These are phyloP conservation scores for Venusia cambrica DNA, from an alignment of 2,888 invertebrate genomes.

Conservation along the genomic window DNA sequence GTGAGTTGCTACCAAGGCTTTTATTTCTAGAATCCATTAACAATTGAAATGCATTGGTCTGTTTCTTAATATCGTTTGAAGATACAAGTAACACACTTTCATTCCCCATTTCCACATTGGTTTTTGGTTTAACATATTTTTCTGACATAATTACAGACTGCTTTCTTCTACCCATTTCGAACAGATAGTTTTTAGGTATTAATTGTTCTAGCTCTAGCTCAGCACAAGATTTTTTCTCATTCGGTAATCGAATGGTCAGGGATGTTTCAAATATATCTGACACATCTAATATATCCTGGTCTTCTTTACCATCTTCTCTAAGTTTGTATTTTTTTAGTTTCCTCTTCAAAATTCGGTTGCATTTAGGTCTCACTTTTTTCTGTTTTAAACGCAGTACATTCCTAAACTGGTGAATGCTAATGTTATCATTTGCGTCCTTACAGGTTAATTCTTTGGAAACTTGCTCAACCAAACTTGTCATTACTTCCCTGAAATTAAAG, in stretches of 20 bases:
- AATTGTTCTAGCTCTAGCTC: constrained; percentile 34
- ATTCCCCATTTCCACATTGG: constrained; percentile 11
- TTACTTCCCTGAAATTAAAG: constrained; percentile 63
- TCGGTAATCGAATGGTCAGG: constrained; percentile 57
- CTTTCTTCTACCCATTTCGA: constrained; percentile 61
- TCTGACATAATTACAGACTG: constrained; percentile 31
- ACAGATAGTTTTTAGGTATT: constrained; percentile 57
- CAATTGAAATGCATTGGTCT: constrained; percentile 82
- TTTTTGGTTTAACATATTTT: constrained; percentile 21
- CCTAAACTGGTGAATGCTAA: constrained; percentile 31
- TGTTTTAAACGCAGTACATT: constrained; percentile 48
- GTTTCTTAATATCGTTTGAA: constrained; percentile 44
- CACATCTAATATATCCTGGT: constrained; percentile 66
- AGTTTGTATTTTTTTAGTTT: constrained; percentile 68
- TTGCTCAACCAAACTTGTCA: constrained; percentile 53
- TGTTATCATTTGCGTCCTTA: constrained; percentile 25
- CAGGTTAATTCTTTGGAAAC: constrained; percentile 30
- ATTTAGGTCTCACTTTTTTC: constrained; percentile 51
- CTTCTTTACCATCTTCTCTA: constrained; percentile 64
- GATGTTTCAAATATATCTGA: constrained; percentile 52
- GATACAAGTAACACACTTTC: constrained; percentile 16
- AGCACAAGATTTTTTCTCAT: constrained; percentile 28
- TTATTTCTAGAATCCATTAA: constrained; percentile 85
- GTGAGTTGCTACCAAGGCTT: constrained; percentile 83
- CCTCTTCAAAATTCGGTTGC: constrained; percentile 51